These are phyloP conservation scores for Toxotes jaculatrix DNA, from an alignment of 2,113 vertebrate genomes.

Conservation along the genomic window DNA sequence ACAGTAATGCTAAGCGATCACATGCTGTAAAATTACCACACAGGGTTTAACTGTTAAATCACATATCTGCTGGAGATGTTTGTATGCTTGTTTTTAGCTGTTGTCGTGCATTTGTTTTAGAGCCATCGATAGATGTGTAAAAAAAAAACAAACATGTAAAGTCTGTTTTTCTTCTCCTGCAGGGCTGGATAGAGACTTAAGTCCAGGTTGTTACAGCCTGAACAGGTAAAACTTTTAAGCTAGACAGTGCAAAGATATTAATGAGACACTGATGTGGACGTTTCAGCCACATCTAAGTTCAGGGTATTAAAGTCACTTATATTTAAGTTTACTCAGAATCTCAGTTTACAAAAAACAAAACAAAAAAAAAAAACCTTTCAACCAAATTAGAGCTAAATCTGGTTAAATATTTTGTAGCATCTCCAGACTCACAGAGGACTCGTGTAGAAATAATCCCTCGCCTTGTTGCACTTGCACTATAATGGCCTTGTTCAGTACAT, in stretches of 20 bases:
- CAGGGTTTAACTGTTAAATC: constrained; percentile 55
- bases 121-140: not conserved
- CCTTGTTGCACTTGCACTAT: constrained; percentile 72
- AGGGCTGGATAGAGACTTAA: constrained; percentile 51
- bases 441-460: constrained; percentile 27
- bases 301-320: constrained; percentile 55
- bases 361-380: not conserved
- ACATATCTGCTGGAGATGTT: constrained; percentile 59
- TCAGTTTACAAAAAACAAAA: constrained; percentile 32
- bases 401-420: constrained; percentile 31
- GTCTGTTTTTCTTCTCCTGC: constrained; percentile 27
- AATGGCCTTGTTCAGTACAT: constrained; percentile 50
- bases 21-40: constrained; percentile 15
- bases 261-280: constrained; percentile 37
- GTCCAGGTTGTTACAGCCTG: constrained; percentile 3
- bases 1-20: constrained; percentile 6
- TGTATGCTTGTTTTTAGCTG: constrained; percentile 18
- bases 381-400: constrained; percentile 58
- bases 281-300: constrained; percentile 24
- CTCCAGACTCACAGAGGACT: constrained; percentile 27
- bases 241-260: constrained; percentile 54
- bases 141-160: not conserved
- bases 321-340: constrained; percentile 46
- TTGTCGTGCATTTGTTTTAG: constrained; percentile 24
- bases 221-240: constrained; percentile 26